Evolutionary conservation across 1,140 invertebrate species (phyloP).

Genomic region (Hypothenemus hampei): DNA sequence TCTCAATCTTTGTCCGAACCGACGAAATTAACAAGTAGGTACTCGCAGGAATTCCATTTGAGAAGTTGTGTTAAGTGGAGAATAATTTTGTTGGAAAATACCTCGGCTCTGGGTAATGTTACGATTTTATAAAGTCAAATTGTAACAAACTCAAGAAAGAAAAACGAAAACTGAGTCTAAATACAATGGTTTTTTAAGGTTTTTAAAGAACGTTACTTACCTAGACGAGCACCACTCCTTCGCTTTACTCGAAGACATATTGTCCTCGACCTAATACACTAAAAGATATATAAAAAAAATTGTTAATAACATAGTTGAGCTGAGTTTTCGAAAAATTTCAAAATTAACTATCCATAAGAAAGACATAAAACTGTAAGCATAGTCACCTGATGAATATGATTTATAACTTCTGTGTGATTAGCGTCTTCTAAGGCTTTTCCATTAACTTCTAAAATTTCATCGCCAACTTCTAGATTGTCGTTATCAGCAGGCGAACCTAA

Average conservation of each 20-base stretch:
- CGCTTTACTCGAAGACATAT: conserved; percentile 89
- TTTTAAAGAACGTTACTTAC: too few species aligned
- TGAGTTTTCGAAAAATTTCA: not conserved
- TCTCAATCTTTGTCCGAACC: too few species aligned
- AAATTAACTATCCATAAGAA: not conserved
- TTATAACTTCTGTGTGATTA: conserved; percentile 82
- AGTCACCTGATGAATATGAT: conserved; percentile 87
- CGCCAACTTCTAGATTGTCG: conserved; percentile 87
- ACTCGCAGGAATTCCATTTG: too few species aligned
- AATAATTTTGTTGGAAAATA: too few species aligned
- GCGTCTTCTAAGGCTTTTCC: conserved; percentile 84
- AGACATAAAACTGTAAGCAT: not conserved
- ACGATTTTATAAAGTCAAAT: too few species aligned
- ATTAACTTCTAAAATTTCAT: conserved; percentile 95
- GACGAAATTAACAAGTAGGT: too few species aligned
- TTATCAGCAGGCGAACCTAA: conserved; percentile 88
- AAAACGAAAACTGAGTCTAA: too few species aligned
- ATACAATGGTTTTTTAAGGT: too few species aligned
- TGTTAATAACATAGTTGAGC: not conserved
- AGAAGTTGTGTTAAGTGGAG: too few species aligned
- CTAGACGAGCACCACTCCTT: conserved; percentile 75
- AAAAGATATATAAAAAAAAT: conserved; percentile 46
- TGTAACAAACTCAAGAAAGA: too few species aligned
- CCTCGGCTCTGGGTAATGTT: too few species aligned
- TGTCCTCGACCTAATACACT: conserved; percentile 92